Evolutionary conservation across 2,797 vertebrate genomes (phyloP), one percentile per base, ranked within the genome.

Genomic region (Protonibea diacanthus): DNA sequence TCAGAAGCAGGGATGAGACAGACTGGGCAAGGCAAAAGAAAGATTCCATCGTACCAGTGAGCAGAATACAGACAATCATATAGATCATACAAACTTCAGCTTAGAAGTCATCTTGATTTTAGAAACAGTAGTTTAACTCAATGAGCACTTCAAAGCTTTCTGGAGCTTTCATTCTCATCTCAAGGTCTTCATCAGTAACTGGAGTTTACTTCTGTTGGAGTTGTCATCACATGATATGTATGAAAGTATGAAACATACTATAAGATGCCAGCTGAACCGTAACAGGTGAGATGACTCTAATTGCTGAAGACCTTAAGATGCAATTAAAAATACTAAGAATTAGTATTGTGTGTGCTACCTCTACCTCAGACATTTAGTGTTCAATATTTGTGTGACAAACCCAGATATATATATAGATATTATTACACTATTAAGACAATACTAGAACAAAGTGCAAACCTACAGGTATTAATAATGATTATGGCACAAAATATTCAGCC

Each of bases 401-500:
- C 27, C 51, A 25, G 15, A 49, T 11, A 42, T 14, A 11, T 6
- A 23, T 13, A 42, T 11, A 42, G 18, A 11, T 10, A 23, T 69
- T 33, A 40, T 58, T 57, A 52, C 42, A 58, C 9, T 47, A n/a
- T 56, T 27, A 48, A 33, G 52, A 8, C 13, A 12, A 52, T 21
- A 62, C 3, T 27, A 66, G 12, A 72, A 45, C 18, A 27, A 23
- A 63, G 12, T 65, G 0, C 3, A 61, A 33, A 47, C 23, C 5
- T 51, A 40, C 60, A 58, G 2, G 9, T 49, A 40, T 55, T 33
- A 48, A 25, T 49, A 29, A 49, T 40, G 0, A 69, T 57, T 53
- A 38, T 73, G 45, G 66, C 66, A 82, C 52, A 61, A 62, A 23
- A 66, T 61, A 42, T 3, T 64, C 25, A 71, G n/a, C 13, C 13